Evolutionary conservation across 2,113 vertebrate species (phyloP).

Genomic region (Pollachius pollachius): DNA sequence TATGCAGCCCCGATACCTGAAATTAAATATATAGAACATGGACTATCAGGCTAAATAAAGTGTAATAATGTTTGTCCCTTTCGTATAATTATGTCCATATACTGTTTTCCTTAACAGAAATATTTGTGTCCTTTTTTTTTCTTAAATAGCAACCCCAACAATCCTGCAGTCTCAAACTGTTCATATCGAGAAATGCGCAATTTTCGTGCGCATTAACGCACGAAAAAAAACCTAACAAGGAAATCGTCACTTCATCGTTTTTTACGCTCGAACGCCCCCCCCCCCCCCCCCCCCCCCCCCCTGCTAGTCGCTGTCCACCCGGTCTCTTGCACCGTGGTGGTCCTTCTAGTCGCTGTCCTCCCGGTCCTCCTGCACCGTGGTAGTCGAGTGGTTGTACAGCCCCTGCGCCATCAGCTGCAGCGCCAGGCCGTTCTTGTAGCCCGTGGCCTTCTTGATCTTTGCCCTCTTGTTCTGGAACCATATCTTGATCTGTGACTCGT

Average conservation of each 20-base stretch:
- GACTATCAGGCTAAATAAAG: slow-evolving; percentile 95
- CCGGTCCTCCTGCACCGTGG: slow-evolving; percentile 93
- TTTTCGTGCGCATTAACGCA: not conserved
- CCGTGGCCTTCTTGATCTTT: slow-evolving; percentile 89
- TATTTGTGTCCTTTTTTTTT: slow-evolving; percentile 62
- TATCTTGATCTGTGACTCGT: slow-evolving; percentile 92
- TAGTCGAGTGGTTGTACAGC: slow-evolving; percentile 93
- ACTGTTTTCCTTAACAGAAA: slow-evolving; percentile 83
- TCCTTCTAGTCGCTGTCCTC: slow-evolving; percentile 84
- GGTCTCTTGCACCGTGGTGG: slow-evolving; percentile 70
- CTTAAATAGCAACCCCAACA: slow-evolving; percentile 78
- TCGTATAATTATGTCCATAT: slow-evolving; percentile 90
- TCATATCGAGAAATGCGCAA: slow-evolving; percentile 20
- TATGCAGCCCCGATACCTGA: slow-evolving; percentile 82
- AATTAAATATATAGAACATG: slow-evolving; percentile 98
- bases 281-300: no score
- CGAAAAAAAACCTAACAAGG: not conserved
- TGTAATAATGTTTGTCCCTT: slow-evolving; percentile 72
- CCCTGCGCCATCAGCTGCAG: slow-evolving; percentile 91
- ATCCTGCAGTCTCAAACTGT: no score
- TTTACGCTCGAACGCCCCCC: not conserved
- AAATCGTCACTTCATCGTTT: not conserved
- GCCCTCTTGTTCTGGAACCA: slow-evolving; percentile 94
- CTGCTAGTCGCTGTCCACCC: no score
- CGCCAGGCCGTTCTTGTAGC: slow-evolving; percentile 88